A percentile compares a stretch with the other conserved stretches of the same genome.
Conservation (phyloP, 1,140 invertebrate species). For the Halesus radiatus region DNA sequence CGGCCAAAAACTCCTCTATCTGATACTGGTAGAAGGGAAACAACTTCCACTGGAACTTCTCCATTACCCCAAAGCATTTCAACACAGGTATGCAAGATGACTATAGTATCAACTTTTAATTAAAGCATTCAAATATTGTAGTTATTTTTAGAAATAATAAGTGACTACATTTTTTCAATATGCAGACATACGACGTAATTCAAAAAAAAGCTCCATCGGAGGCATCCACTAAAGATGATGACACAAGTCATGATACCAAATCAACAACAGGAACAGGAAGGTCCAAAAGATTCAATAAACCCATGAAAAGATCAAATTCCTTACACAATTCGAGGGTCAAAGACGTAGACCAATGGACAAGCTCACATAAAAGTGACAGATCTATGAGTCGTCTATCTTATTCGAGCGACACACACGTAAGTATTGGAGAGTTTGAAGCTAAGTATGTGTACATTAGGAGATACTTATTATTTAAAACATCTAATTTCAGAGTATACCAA, state of each 20-base stretch:
- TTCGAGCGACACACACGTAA: constrained; percentile 76
- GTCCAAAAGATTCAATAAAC: constrained; percentile 52
- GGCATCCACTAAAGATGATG: constrained; percentile 41
- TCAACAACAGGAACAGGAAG: constrained; percentile 46
- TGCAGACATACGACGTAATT: constrained; percentile 64
- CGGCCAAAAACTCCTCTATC: constrained; percentile 41
- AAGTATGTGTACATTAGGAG: not conserved
- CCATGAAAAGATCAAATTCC: constrained; percentile 68
- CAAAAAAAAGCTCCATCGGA: constrained; percentile 54
- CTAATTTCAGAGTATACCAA: constrained; percentile 59
- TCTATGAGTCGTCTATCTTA: constrained; percentile 76
- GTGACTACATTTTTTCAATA: constrained; percentile 33
- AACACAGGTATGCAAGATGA: constrained; percentile 77
- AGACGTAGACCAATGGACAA: constrained; percentile 61
- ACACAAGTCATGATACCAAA: constrained; percentile 40
- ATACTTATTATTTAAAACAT: not conserved
- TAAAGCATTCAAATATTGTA: too few species aligned
- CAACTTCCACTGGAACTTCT: constrained; percentile 81
- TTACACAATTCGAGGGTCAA: constrained; percentile 61
- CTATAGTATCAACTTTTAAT: too few species aligned
- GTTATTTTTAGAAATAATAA: too few species aligned
- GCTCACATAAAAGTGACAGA: constrained; percentile 61
- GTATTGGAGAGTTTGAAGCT: not conserved
- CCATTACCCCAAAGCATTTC: constrained; percentile 89
- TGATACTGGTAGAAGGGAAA: constrained; percentile 60